Conservation (phyloP, 2,797 vertebrate species). For the Peromyscus attwateri region DNA sequence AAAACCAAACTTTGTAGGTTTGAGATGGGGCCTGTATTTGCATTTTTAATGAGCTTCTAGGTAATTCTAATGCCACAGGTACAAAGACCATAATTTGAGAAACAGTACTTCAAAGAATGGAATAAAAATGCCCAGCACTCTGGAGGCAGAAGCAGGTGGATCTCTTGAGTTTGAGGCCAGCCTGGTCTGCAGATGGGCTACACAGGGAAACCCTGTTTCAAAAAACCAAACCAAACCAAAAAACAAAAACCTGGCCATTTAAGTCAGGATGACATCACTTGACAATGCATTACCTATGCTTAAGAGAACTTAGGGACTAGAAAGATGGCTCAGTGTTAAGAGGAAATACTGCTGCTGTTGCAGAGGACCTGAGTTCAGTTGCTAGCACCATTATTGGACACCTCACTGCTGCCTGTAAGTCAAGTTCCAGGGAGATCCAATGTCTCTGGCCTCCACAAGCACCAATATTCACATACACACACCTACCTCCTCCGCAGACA, state of each 20-base stretch:
- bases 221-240: not conserved
- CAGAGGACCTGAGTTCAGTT: not conserved
- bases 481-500: not conserved
- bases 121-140: conserved; percentile 6
- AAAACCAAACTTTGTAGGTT: conserved; percentile 33
- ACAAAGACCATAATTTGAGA: conserved; percentile 22
- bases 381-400: not conserved
- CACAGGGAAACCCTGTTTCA: not conserved
- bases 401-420: not conserved
- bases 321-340: not conserved
- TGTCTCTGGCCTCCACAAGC: not conserved
- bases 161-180: not conserved
- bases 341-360: not conserved
- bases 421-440: not conserved
- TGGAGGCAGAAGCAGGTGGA: not conserved
- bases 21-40: not conserved
- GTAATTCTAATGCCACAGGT: not conserved
- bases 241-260: not conserved
- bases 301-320: conserved; percentile 25
- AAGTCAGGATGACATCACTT: conserved; percentile 21
- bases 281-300: not conserved
- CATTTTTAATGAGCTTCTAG: conserved; percentile 55
- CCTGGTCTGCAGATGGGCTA: not conserved
- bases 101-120: conserved; percentile 41
- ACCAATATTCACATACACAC: not conserved